Evolutionary conservation across 1,140 invertebrate species (phyloP).

Genomic region (Zaprionus vittiger): DNA sequence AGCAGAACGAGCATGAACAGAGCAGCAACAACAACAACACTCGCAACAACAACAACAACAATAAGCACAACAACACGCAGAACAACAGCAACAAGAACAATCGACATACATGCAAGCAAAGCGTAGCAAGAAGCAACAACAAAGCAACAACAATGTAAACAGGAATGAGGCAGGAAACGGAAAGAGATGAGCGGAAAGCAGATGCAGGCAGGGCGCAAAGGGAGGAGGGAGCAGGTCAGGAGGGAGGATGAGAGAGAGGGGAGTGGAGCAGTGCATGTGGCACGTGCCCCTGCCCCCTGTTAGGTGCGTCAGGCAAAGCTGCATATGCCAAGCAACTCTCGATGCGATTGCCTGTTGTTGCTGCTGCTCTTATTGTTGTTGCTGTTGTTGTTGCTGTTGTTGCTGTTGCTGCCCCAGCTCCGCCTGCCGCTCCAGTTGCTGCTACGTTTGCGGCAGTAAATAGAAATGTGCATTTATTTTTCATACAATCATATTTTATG

Average conservation of each 20-base stretch:
- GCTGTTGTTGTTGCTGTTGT: slow-evolving; percentile 44
- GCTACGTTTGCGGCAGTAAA: slow-evolving; percentile 59
- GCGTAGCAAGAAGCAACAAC: slow-evolving; percentile 2
- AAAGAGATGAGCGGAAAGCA: slow-evolving; percentile 34
- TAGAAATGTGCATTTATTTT: slow-evolving; percentile 74
- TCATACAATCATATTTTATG: slow-evolving; percentile 73
- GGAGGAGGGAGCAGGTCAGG: not conserved
- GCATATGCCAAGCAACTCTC: slow-evolving; percentile 54
- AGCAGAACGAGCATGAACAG: slow-evolving; percentile 32
- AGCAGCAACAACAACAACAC: slow-evolving; percentile 16
- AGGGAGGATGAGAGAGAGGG: not conserved
- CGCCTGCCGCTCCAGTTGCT: slow-evolving; percentile 17
- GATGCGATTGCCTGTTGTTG: slow-evolving; percentile 29
- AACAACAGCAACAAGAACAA: slow-evolving; percentile 24
- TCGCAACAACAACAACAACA: slow-evolving; percentile 21
- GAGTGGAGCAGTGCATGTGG: not conserved
- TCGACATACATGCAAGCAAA: slow-evolving; percentile 10
- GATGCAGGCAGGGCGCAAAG: slow-evolving; percentile 11
- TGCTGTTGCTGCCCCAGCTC: slow-evolving; percentile 19
- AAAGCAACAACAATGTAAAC: slow-evolving; percentile 30
- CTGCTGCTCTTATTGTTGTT: slow-evolving; percentile 27
- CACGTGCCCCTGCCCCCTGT: not conserved
- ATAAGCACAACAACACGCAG: slow-evolving; percentile 14
- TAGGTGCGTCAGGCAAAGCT: slow-evolving; percentile 35
- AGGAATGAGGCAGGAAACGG: slow-evolving; percentile 66